Base-by-base conservation (phyloP, 2,797 vertebrate genomes). In the Gymnothorax javanicus region DNA sequence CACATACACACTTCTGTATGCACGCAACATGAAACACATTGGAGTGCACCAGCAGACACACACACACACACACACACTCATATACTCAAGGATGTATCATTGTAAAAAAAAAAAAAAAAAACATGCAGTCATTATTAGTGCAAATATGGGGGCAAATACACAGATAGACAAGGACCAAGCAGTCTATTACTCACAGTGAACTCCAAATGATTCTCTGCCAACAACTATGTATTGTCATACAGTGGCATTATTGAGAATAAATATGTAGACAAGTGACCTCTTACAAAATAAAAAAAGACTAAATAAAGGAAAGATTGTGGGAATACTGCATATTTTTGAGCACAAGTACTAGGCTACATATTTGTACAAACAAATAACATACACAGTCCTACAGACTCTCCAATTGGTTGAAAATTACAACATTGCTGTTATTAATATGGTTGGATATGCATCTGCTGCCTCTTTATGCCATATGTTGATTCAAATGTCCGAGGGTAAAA, bases 401-500 rank as follows among this genome's bases (percentile, higher is more conserved):
- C 3, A 20, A 7, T 79, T 7, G 54, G 17, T 54, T 9, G 50
- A 52, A 79, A 79, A 79, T n/a, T 7, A 79, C 75, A 52, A 50
- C 13, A 25, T 50, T 81, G 52, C n/a, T 25, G 7, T 82, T 71
- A 71, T 71, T 11, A 71, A 71, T 71, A 27, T 5, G 67, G 25
- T 25, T 25, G 50, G 2, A 15, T 50, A 4, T 59, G 11, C n/a
- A 25, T 57, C 3, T 6, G 6, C 12, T 59, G 23, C 11, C 3
- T 4, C 12, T 23, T 67, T 23, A 67, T 67, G 20, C 17, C 17
- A 23, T 89, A 57, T 88, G 75, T 8, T 2, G 86, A 83, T 64
- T 84, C 60, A 54, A 87, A 75, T 84, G 85, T 89, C 56, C 86
- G 73, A 54, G 43, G 85, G 87, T 87, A 91, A 83, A 86, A 86